phyloP scores from a whole-genome alignment of 1,140 invertebrate species.

The Epicauta chinensis region DNA sequence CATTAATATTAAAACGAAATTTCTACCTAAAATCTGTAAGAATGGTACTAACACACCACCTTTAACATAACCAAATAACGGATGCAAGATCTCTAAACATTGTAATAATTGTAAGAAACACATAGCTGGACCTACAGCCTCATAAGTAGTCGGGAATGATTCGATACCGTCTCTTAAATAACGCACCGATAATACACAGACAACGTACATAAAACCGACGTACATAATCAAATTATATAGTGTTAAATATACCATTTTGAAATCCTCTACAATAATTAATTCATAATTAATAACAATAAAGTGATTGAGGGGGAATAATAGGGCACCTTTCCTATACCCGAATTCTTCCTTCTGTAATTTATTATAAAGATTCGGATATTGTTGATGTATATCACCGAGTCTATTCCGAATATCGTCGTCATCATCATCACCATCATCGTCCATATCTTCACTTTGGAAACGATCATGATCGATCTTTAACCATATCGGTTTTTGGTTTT shows the following conservation, averaged over 20 bases:
- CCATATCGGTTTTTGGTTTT: conserved; percentile 80
- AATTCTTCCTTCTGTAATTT: conserved; percentile 71
- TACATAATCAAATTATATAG: conserved; percentile 90
- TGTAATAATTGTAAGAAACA: conserved; percentile 79
- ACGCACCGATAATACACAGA: conserved; percentile 65
- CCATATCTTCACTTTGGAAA: conserved; percentile 63
- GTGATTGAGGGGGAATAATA: not conserved
- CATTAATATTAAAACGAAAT: conserved; percentile 76
- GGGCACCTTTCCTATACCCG: conserved; percentile 67
- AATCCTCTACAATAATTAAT: conserved; percentile 53
- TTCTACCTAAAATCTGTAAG: conserved; percentile 68
- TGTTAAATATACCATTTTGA: conserved; percentile 79
- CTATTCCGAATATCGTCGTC: too few species aligned
- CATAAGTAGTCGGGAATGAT: conserved; percentile 67
- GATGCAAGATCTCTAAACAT: conserved; percentile 84
- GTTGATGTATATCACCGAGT: conserved; percentile 60
- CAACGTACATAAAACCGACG: conserved; percentile 75
- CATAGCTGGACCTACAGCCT: conserved; percentile 68
- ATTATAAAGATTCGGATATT: conserved; percentile 73
- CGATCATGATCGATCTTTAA: conserved; percentile 87
- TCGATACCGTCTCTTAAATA: conserved; percentile 69
- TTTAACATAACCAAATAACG: conserved; percentile 81
- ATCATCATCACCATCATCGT: conserved; percentile 58
- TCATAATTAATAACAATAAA: not conserved
- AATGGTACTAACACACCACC: conserved; percentile 57